These are phyloP conservation scores for Orestias chungarensis DNA, from an alignment of 2,797 vertebrate genomes.

Conservation along the genomic window DNA sequence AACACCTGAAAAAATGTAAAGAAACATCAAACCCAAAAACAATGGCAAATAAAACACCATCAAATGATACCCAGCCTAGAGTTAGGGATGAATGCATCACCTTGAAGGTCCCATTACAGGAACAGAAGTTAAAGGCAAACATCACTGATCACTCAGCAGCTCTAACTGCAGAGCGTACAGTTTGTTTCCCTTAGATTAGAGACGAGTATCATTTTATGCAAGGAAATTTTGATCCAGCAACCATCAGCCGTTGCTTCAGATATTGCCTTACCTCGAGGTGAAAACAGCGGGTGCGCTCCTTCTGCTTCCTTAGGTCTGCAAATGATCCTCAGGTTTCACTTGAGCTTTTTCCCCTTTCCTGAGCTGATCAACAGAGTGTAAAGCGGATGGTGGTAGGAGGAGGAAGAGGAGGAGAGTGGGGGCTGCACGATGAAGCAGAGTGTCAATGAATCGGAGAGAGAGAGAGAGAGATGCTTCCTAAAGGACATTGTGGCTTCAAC, in stretches of 20 bases:
- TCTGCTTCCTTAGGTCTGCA: constrained; percentile 56
- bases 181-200: neutral
- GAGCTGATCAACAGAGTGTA: constrained; percentile 72
- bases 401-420: constrained; percentile 18
- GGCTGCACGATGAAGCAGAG: constrained; percentile 38
- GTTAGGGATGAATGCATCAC: constrained; percentile 12
- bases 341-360: constrained; percentile 64
- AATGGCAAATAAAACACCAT: constrained; percentile 39
- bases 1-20: constrained; percentile 1
- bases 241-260: constrained; percentile 26
- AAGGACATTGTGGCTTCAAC: constrained; percentile 29
- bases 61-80: constrained; percentile 5
- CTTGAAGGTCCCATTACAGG: constrained; percentile 31
- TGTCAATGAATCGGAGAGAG: constrained; percentile 25
- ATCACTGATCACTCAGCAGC: constrained; percentile 28
- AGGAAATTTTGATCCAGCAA: constrained; percentile 27
- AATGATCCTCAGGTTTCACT: constrained; percentile 74
- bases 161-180: neutral
- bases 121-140: constrained; percentile 53
- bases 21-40: constrained; percentile 3
- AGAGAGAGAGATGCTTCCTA: neutral
- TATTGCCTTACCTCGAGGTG: constrained; percentile 68
- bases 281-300: constrained; percentile 31
- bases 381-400: constrained; percentile 39
- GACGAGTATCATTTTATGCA: constrained; percentile 13